These are phyloP conservation scores for Saccostrea glomerata DNA, from an alignment of 1,140 invertebrate genomes.

Conservation along the genomic window DNA sequence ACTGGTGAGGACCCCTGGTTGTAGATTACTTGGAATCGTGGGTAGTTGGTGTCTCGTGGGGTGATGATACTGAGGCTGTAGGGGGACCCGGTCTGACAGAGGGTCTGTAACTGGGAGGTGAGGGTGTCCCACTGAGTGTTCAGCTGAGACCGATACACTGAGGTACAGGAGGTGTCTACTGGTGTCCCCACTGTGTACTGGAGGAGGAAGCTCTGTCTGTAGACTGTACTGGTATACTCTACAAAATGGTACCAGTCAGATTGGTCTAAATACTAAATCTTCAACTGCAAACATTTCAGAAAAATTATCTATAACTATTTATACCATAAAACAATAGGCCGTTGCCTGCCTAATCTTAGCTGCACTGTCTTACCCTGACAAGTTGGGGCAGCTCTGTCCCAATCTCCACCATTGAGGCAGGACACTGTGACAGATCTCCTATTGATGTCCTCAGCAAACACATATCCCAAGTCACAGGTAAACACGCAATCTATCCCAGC, in stretches of 20 bases:
- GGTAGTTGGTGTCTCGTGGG: constrained; percentile 1
- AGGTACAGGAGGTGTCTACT: background rate
- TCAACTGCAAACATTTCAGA: too few relatives aligned
- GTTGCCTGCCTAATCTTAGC: too few relatives aligned
- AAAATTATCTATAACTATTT: too few relatives aligned
- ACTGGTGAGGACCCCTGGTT: background rate
- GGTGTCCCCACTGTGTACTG: constrained; percentile 26
- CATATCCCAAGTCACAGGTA: constrained; percentile 36
- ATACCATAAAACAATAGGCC: too few relatives aligned
- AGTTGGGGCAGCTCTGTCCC: constrained; percentile 16
- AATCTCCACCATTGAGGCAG: constrained; percentile 29
- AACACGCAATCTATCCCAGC: constrained; percentile 39
- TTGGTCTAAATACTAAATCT: background rate
- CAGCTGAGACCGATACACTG: constrained; percentile 25
- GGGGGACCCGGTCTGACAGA: constrained; percentile 21
- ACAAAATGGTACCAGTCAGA: background rate
- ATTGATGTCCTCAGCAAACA: constrained; percentile 34
- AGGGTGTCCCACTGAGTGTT: constrained; percentile 40
- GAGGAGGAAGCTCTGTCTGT: constrained; percentile 25
- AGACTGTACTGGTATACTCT: constrained; percentile 36
- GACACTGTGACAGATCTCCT: background rate
- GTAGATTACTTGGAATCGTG: constrained; percentile 10
- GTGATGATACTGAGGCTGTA: background rate
- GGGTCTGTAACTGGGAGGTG: constrained; percentile 15
- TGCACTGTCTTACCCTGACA: constrained; percentile 30